Conservation (phyloP, 2,888 invertebrate genomes). For the Xestia ashworthii region DNA sequence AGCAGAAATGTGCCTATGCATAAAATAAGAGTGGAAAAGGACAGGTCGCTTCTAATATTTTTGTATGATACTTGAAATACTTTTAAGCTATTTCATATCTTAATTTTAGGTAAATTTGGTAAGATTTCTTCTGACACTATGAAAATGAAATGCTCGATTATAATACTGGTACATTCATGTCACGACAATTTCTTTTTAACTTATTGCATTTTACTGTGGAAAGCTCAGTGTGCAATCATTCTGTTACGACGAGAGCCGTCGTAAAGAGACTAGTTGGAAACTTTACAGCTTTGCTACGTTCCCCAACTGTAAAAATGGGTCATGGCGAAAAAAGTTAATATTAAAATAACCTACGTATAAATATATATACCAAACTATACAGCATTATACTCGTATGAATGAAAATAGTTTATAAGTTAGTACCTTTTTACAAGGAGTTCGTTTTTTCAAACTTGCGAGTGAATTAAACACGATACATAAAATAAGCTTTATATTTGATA, state of each 20-base stretch:
- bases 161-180: conserved; percentile 70
- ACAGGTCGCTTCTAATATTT: background rate
- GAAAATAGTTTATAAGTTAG: conserved; percentile 1
- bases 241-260: conserved; percentile 81
- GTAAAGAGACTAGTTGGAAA: conserved; percentile 85
- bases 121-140: conserved; percentile 18
- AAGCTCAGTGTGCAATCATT: conserved; percentile 83
- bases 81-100: background rate
- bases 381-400: conserved; percentile 25
- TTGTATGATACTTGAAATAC: background rate
- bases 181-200: conserved; percentile 79
- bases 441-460: background rate
- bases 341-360: conserved; percentile 27
- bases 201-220: conserved; percentile 81
- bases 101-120: background rate
- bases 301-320: conserved; percentile 78
- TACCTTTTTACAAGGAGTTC: background rate
- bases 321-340: conserved; percentile 75
- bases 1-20: conserved; percentile 2
- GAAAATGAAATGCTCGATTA: conserved; percentile 39
- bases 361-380: conserved; percentile 23
- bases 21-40: background rate
- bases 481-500: background rate
- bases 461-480: background rate
- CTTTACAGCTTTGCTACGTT: conserved; percentile 81